A percentile compares a stretch with the other conserved stretches of the same genome.
phyloP scores from a whole-genome alignment of 2,888 invertebrate genomes.

The Escarpia spicata region DNA sequence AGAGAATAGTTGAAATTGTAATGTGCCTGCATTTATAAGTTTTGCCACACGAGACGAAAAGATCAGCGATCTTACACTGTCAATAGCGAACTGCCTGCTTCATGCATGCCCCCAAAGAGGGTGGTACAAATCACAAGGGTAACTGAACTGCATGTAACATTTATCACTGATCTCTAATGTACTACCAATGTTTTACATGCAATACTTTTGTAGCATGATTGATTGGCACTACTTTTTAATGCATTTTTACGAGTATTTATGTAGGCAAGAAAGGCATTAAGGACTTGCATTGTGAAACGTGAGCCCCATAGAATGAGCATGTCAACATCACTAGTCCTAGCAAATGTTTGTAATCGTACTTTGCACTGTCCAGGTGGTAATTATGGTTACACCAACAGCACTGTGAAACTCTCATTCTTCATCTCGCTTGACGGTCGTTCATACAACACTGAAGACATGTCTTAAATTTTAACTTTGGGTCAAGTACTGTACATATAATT shows the following conservation, averaged over 20 bases:
- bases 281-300: background rate
- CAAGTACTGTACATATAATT: background rate
- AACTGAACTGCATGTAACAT: background rate
- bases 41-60: no score
- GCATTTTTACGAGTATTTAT: background rate
- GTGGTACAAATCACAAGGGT: background rate
- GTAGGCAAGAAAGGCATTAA: background rate
- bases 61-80: no score
- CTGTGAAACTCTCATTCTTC: background rate
- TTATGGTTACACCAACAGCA: background rate
- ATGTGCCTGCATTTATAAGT: no score
- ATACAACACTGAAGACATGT: background rate
- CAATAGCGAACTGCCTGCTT: background rate
- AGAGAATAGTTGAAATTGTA: no score
- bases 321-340: background rate
- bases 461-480: background rate
- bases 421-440: background rate
- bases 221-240: background rate
- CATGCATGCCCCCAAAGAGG: background rate
- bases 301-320: background rate
- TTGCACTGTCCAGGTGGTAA: background rate
- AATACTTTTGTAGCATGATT: background rate
- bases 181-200: background rate
- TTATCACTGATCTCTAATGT: background rate
- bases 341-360: background rate